A percentile compares a stretch with the other conserved stretches of the same genome.
Conservation (phyloP, 1,140 invertebrate species). For the Maniola jurtina region DNA sequence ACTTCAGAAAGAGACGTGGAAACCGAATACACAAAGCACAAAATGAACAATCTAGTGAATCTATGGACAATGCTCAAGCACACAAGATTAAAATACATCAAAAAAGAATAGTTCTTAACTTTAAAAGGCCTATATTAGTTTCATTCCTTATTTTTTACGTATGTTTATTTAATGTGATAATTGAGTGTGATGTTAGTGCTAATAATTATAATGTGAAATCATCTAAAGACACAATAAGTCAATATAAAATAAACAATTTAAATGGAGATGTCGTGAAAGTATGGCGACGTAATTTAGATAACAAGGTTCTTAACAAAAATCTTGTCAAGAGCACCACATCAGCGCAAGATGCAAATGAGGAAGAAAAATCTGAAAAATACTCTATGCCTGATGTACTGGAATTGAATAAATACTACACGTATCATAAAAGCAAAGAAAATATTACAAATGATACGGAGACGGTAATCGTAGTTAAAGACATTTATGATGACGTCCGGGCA, state of each 20-base stretch:
- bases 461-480: constrained; percentile 47
- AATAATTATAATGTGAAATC: constrained; percentile 56
- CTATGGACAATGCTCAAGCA: constrained; percentile 69
- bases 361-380: constrained; percentile 54
- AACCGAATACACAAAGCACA: constrained; percentile 20
- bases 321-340: constrained; percentile 38
- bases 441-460: constrained; percentile 30
- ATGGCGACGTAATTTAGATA: constrained; percentile 25
- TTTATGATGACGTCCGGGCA: constrained; percentile 78
- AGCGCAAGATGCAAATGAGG: constrained; percentile 37
- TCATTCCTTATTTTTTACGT: constrained; percentile 56
- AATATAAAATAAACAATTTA: constrained; percentile 30
- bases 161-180: constrained; percentile 71
- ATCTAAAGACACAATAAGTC: constrained; percentile 35
- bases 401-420: constrained; percentile 51
- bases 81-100: constrained; percentile 57
- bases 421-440: constrained; percentile 50
- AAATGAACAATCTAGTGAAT: constrained; percentile 40
- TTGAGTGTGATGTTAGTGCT: constrained; percentile 71
- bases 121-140: constrained; percentile 13
- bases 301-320: constrained; percentile 34
- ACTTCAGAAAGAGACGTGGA: constrained; percentile 47
- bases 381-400: constrained; percentile 40
- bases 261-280: constrained; percentile 26
- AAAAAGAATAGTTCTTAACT: constrained; percentile 15